Evolutionary conservation across 2,888 invertebrate species (phyloP).

Genomic region (Platycheirus rosarum): DNA sequence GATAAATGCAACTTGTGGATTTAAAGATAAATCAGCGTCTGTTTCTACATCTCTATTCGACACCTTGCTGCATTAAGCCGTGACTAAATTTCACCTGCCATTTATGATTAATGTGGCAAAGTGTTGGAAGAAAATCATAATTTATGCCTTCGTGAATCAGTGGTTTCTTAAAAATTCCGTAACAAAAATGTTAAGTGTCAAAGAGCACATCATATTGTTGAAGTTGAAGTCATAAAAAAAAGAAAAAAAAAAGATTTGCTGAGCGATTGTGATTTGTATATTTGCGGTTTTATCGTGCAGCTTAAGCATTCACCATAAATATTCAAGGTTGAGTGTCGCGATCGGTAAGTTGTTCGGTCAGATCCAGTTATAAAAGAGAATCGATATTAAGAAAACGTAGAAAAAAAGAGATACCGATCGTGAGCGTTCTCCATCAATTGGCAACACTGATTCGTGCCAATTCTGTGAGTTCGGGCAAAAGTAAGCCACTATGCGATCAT

Average conservation of each 20-base stretch:
- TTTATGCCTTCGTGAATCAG: constrained; percentile 36
- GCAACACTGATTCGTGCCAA: constrained; percentile 68
- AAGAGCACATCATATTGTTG: constrained; percentile 34
- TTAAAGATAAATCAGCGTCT: constrained; percentile 22
- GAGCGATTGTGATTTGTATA: constrained; percentile 55
- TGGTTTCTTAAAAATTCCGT: constrained; percentile 21
- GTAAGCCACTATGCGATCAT: constrained; percentile 70
- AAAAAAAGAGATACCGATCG: constrained; percentile 13
- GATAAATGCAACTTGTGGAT: constrained; percentile 7
- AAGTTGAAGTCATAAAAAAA: constrained; percentile 3
- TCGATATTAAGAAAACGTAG: constrained; percentile 40
- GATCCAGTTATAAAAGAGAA: constrained; percentile 47
- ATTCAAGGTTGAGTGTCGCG: constrained; percentile 61
- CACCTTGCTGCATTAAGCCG: constrained; percentile 1
- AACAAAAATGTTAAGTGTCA: constrained; percentile 62
- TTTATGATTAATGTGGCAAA: constrained; percentile 35
- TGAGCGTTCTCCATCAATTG: constrained; percentile 29
- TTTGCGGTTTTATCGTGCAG: constrained; percentile 44
- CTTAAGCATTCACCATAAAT: constrained; percentile 51
- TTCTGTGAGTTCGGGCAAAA: constrained; percentile 45
- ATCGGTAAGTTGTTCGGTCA: constrained; percentile 21
- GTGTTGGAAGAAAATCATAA: constrained; percentile 31
- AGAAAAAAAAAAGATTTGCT: constrained; percentile 18
- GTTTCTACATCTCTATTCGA: background rate
- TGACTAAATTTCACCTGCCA: constrained; percentile 41